Conservation (phyloP, 2,888 invertebrate species). For the Meteorus cinctellus region DNA sequence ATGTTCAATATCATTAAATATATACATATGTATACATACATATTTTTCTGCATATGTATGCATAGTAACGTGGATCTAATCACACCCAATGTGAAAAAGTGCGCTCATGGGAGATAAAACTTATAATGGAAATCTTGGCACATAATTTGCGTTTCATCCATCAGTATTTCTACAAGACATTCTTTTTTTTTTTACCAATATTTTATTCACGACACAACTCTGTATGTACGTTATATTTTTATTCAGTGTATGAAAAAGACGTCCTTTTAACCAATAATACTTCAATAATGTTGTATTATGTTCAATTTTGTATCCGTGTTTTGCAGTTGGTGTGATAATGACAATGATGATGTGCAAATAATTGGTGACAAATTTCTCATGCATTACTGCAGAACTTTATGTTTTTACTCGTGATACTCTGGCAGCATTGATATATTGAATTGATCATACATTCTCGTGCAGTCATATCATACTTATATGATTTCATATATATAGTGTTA, state of each 20-base stretch:
- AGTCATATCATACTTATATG: neutral
- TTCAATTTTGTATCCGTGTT: neutral
- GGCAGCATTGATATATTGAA: constrained; percentile 9
- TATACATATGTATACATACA: constrained; percentile 48
- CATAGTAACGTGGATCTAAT: constrained; percentile 41
- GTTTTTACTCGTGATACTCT: neutral
- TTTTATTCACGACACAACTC: neutral
- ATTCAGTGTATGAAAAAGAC: neutral
- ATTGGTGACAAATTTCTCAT: neutral
- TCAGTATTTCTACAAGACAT: constrained; percentile 9
- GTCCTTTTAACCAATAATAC: neutral
- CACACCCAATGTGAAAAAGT: constrained; percentile 38
- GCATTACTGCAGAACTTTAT: neutral
- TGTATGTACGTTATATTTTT: neutral
- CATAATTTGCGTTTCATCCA: constrained; percentile 22
- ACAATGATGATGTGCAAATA: neutral
- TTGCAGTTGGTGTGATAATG: neutral
- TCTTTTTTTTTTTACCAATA: neutral
- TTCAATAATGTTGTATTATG: neutral
- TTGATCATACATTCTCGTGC: constrained; percentile 4
- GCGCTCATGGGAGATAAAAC: neutral
- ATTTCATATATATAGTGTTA: neutral
- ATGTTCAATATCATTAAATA: constrained; percentile 30
- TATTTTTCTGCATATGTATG: constrained; percentile 40
- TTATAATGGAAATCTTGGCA: constrained; percentile 32